Percentiles rank a stretch among this genome's conserved stretches.
Conservation (phyloP, 2,113 vertebrate genomes). For the Heteronetta atricapilla region DNA sequence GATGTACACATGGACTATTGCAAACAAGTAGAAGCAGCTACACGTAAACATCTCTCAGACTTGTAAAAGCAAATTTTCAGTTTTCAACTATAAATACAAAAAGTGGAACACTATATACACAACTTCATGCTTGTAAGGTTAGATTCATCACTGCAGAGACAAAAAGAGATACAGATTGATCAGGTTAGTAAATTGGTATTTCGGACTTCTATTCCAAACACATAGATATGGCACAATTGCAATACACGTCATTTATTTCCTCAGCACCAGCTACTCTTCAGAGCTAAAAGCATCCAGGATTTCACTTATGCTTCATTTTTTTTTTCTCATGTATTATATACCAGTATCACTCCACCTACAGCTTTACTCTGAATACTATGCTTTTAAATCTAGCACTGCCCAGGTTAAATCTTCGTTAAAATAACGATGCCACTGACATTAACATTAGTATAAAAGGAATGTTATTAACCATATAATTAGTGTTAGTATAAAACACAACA, state of each 20-base stretch:
- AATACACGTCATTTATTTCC: neutral
- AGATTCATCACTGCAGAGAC: conserved; percentile 96
- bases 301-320: neutral
- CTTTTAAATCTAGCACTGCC: neutral
- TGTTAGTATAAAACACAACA: neutral
- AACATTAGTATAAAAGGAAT: neutral
- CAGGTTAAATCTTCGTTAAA: neutral
- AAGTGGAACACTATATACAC: conserved; percentile 93
- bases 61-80: conserved; percentile 76
- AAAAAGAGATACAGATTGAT: conserved; percentile 74
- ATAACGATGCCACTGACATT: neutral
- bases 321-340: neutral
- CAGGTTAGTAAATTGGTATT: conserved; percentile 63
- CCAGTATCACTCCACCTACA: neutral
- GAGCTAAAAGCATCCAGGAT: neutral
- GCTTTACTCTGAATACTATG: neutral
- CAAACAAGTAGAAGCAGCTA: conserved; percentile 84
- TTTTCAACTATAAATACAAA: conserved; percentile 96
- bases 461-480: neutral
- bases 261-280: neutral
- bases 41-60: conserved; percentile 82
- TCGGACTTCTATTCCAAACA: conserved; percentile 15
- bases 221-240: neutral
- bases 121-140: conserved; percentile 97
- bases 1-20: conserved; percentile 62